Base-by-base conservation (phyloP, 2,888 invertebrate species). In the Ormia ochracea region DNA sequence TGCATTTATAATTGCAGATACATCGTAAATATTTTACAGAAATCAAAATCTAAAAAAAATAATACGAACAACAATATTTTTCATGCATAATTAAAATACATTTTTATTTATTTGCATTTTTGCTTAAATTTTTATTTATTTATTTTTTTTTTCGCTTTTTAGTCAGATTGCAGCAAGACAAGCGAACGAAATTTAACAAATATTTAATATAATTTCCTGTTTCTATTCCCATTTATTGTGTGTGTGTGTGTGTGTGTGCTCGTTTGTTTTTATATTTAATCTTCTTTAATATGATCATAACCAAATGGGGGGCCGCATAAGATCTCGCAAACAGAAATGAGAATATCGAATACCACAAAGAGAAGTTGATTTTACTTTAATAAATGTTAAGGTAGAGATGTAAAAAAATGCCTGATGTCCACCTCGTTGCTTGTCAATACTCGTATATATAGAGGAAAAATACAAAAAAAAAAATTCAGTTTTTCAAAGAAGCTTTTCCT, bases 301-400 rank as follows among this genome's bases (percentile, higher is more conserved):
- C 79, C 79, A 80, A 80, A 80, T 80, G 79, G 76, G 80, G 76
- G 80, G 75, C 72, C 75, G 80, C 80, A 63, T 80, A 63, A 72
- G 80, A 76, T 80, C 80, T 74, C 63, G 14, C 45, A 48, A 76
- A 45, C 21, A 45, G 17, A 72, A 72, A 65, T 69, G 56, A 69
- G 38, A 76, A 56, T 76, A 69, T 56, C 36, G 14, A 59, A 68
- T 75, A 48, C 7, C n/a, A 28, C n/a, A 75, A 54, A n/a, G n/a
- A n/a, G n/a, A 52, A 61, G 36, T 19, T 61, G 41, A 12, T 72
- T 28, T 43, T 48, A 23, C 38, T 41, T 56, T 41, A 48, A 52
- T 74, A 69, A 69, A 68, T 74, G 69, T 70, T 59, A 69, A 69
- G 78, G 74, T 56, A 52, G n/a, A n/a, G 74, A 74, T 79, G 78